phyloP scores from a whole-genome alignment of 2,797 vertebrate genomes.

The Pteropus rufus region DNA sequence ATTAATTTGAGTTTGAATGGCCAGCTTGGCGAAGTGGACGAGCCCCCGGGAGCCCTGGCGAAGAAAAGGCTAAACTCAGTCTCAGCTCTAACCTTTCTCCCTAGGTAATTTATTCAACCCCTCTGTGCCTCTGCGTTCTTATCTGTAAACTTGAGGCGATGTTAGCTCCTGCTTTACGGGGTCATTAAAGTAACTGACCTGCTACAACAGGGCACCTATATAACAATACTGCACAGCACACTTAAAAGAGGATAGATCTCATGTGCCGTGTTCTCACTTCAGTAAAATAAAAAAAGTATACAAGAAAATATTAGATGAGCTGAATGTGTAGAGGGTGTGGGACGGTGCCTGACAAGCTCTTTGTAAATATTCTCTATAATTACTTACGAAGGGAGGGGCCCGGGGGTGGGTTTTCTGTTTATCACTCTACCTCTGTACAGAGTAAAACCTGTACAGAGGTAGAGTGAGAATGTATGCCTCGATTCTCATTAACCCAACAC shows the following conservation, averaged over 20 bases:
- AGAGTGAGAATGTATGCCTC: fast-evolving
- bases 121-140: not conserved
- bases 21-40: not conserved
- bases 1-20: not conserved
- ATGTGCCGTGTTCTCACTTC: not conserved
- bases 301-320: not conserved
- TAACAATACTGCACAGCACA: fast-evolving
- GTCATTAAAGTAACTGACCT: not conserved
- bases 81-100: not conserved
- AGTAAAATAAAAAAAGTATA: not conserved
- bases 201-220: fast-evolving
- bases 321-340: not conserved
- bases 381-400: not conserved
- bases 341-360: not conserved
- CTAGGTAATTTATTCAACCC: not conserved
- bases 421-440: not conserved
- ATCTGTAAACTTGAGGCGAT: not conserved
- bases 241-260: not conserved
- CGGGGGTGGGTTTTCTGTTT: fast-evolving
- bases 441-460: no score
- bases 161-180: not conserved
- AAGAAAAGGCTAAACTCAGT: fast-evolving
- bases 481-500: not conserved
- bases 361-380: not conserved
- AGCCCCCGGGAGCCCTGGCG: fast-evolving